These are phyloP conservation scores for Mobula hypostoma DNA, from an alignment of 2,113 vertebrate genomes.

Conservation along the genomic window DNA sequence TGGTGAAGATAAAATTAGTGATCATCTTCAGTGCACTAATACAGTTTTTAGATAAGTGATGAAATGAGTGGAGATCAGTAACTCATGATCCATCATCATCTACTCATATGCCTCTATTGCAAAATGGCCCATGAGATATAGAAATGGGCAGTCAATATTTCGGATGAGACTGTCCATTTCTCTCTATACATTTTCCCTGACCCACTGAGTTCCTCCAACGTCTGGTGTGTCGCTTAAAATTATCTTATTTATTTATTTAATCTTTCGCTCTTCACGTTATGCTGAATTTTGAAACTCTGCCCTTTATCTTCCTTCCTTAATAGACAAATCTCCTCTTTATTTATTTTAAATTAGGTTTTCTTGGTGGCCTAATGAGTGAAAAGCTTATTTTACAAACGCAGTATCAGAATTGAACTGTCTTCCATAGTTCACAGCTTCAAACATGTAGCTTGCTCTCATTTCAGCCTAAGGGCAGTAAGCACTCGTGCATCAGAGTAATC, in stretches of 20 bases:
- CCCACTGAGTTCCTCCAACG: no score
- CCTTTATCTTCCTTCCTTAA: background rate
- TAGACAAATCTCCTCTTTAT: background rate
- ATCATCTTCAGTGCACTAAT: no score
- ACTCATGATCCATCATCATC: no score
- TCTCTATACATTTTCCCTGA: no score
- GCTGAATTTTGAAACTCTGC: background rate
- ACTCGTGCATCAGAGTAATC: background rate
- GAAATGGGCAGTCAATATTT: no score
- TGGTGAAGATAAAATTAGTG: no score
- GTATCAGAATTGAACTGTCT: background rate
- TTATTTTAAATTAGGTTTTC: background rate
- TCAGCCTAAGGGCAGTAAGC: background rate
- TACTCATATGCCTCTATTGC: no score
- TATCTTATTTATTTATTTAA: background rate
- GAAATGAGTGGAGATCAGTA: no score
- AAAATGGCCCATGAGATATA: no score
- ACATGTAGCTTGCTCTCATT: background rate
- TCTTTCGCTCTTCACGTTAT: background rate
- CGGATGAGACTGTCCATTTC: no score
- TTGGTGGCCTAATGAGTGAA: background rate
- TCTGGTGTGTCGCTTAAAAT: background rate
- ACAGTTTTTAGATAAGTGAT: no score
- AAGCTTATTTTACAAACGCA: background rate
- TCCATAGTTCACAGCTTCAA: background rate